Evolutionary conservation across 2,113 vertebrate genomes (phyloP).

Genomic region (Orientallactaga bullata): DNA sequence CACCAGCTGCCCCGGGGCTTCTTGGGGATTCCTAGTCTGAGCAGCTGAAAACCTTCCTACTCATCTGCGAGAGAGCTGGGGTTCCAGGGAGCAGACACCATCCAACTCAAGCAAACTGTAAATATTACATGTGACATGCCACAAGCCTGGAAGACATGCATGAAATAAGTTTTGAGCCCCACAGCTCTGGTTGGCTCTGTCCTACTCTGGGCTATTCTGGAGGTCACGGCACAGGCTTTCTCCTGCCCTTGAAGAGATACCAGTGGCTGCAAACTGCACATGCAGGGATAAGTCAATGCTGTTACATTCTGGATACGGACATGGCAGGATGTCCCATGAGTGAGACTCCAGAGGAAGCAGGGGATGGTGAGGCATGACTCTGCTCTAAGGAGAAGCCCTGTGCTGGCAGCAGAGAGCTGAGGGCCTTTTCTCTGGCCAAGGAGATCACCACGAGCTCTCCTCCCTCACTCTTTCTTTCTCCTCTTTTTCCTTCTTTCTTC

Average conservation of each 20-base stretch:
- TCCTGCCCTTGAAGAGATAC: slow-evolving; percentile 67
- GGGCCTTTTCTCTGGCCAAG: not conserved
- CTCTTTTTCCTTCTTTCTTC: not conserved
- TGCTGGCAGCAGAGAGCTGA: not conserved
- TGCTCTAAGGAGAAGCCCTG: not conserved
- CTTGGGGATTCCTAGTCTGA: not conserved
- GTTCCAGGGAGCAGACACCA: slow-evolving; percentile 46
- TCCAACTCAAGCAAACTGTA: slow-evolving; percentile 52
- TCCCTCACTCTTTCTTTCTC: too few species aligned
- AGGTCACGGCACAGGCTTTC: slow-evolving; percentile 63
- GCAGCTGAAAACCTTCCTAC: not conserved
- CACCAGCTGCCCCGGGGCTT: not conserved
- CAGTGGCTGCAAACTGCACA: slow-evolving; percentile 54
- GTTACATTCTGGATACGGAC: slow-evolving; percentile 62
- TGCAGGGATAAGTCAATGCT: slow-evolving; percentile 66
- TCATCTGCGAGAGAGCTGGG: not conserved
- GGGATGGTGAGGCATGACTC: not conserved
- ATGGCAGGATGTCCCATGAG: not conserved
- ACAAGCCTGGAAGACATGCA: slow-evolving; percentile 54
- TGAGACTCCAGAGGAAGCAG: not conserved
- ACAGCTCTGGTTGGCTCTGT: not conserved
- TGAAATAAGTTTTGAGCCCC: slow-evolving; percentile 48
- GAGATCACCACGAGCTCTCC: too few species aligned
- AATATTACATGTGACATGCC: slow-evolving; percentile 70
- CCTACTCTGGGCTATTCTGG: slow-evolving; percentile 39